Percentiles rank a stretch among this genome's conserved stretches.
Evolutionary conservation across 2,113 vertebrate species (phyloP).

Genomic region (Asarcornis scutulata): DNA sequence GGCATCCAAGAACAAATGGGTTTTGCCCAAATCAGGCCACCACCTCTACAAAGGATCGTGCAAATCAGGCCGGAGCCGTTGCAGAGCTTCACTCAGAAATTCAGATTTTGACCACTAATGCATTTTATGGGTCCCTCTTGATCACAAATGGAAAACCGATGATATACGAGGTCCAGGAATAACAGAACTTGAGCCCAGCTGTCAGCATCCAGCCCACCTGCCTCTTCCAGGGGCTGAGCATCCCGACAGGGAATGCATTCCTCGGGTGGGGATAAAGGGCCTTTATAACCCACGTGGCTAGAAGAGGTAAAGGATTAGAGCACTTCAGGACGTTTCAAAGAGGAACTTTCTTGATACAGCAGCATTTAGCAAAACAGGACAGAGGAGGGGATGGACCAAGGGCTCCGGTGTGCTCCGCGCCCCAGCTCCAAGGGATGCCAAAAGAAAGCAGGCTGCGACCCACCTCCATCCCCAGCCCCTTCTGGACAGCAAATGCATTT

Average conservation of each 20-base stretch:
- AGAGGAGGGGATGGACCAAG: neutral
- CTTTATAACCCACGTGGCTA: neutral
- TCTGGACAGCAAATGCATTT: slow-evolving; percentile 10
- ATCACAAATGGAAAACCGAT: slow-evolving; percentile 67
- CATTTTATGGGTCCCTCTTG: slow-evolving; percentile 69
- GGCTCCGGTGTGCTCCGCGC: neutral
- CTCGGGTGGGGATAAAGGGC: neutral
- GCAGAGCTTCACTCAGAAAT: slow-evolving; percentile 30
- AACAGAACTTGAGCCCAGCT: slow-evolving; percentile 54
- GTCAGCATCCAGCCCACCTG: slow-evolving; percentile 51
- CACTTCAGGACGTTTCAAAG: rapidly evolving
- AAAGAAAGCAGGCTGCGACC: neutral
- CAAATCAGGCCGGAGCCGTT: neutral
- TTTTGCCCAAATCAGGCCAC: neutral
- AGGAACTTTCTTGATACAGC: neutral
- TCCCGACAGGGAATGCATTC: neutral
- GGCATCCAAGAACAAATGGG: slow-evolving; percentile 2
- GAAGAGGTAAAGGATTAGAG: neutral
- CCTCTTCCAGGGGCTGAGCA: slow-evolving; percentile 47
- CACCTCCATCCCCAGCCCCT: slow-evolving; percentile 29
- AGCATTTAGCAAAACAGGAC: neutral
- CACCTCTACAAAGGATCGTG: neutral
- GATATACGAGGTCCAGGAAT: slow-evolving; percentile 64
- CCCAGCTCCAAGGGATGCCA: neutral
- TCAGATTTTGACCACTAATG: slow-evolving; percentile 33